phyloP scores from a whole-genome alignment of 2,888 invertebrate species.

The Drosophila neutralis region DNA sequence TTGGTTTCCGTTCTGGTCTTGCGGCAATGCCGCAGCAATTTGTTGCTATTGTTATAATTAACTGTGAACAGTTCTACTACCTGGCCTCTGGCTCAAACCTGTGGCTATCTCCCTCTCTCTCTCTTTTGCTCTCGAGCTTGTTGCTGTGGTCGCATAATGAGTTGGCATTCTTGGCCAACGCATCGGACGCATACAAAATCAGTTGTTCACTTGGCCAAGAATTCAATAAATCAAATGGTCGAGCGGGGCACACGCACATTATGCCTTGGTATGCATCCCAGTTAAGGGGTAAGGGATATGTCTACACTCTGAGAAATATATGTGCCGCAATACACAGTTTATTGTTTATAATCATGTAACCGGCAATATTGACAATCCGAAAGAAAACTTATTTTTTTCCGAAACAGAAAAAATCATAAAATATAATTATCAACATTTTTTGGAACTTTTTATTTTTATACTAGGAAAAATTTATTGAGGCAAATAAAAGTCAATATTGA shows the following conservation, averaged over 20 bases:
- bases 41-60: conserved; percentile 73
- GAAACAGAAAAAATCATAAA: not conserved
- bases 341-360: not conserved
- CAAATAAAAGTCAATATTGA: not conserved
- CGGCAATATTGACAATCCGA: not conserved
- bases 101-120: not conserved
- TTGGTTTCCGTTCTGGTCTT: conserved; percentile 62
- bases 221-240: conserved; percentile 71
- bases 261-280: conserved; percentile 68
- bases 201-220: conserved; percentile 47
- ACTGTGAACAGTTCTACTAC: conserved; percentile 59
- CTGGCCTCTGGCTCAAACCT: not conserved
- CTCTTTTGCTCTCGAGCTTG: not conserved
- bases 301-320: not conserved
- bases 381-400: not conserved
- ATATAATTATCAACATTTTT: not conserved
- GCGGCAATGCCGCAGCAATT: conserved; percentile 52
- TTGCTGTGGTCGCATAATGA: conserved; percentile 57
- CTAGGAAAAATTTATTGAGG: not conserved
- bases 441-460: not conserved
- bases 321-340: not conserved
- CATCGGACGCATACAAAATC: conserved; percentile 70
- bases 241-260: conserved; percentile 72
- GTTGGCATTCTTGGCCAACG: conserved; percentile 69
- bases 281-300: conserved; percentile 22